A percentile compares a stretch with the other conserved stretches of the same genome.
phyloP scores from a whole-genome alignment of 2,888 invertebrate genomes.

The Elgonia sp. region DNA sequence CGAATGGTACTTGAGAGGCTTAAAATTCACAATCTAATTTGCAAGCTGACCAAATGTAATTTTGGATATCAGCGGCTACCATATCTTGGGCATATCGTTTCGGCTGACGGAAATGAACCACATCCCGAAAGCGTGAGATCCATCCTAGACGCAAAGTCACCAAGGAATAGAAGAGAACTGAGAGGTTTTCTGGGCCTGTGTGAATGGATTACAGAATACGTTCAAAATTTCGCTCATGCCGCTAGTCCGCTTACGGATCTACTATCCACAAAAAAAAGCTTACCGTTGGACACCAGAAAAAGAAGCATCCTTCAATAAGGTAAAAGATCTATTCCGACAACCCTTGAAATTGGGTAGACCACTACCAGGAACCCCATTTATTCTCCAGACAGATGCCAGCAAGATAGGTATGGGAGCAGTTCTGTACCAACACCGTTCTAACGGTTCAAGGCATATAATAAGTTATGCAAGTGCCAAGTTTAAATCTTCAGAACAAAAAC shows the following conservation, averaged over 20 bases:
- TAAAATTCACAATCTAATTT: slow-evolving; percentile 54
- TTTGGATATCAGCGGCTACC: not conserved
- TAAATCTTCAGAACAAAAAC: not conserved
- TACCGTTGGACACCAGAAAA: not conserved
- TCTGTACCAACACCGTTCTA: slow-evolving; percentile 6
- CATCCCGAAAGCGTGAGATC: not conserved
- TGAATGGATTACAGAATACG: slow-evolving; percentile 41
- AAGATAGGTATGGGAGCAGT: slow-evolving; percentile 51
- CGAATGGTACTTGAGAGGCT: slow-evolving; percentile 74
- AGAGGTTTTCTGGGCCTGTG: slow-evolving; percentile 39
- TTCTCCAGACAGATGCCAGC: slow-evolving; percentile 56
- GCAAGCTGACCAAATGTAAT: slow-evolving; percentile 23
- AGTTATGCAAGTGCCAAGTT: slow-evolving; percentile 58
- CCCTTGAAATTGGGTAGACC: slow-evolving; percentile 10
- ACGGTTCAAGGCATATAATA: slow-evolving; percentile 58
- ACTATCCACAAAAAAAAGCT: not conserved
- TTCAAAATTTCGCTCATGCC: not conserved
- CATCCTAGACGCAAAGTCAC: not conserved
- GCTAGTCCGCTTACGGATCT: slow-evolving; percentile 29
- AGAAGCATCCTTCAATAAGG: not conserved
- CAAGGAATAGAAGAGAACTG: slow-evolving; percentile 16
- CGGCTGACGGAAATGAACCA: slow-evolving; percentile 35
- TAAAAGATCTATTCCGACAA: not conserved
- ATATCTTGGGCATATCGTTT: slow-evolving; percentile 66
- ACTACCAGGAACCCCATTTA: not conserved